Evolutionary conservation across 2,113 vertebrate genomes (phyloP).

Genomic region (Oncorhynchus tshawytscha): DNA sequence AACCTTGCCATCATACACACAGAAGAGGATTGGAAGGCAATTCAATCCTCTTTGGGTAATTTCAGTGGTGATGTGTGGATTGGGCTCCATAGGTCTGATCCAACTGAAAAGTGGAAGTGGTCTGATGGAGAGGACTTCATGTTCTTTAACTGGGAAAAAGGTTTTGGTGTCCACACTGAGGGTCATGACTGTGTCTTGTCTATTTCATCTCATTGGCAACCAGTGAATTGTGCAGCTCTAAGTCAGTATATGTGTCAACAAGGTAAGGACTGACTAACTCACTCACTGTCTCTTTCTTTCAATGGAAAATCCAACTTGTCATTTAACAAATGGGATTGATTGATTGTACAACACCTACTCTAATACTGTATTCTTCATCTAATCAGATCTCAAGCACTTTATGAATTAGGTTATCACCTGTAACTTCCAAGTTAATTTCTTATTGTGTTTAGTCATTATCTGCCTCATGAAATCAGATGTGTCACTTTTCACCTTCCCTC

Average conservation of each 20-base stretch:
- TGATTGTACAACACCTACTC: too few species aligned
- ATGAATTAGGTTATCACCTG: too few species aligned
- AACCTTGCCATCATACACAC: not conserved
- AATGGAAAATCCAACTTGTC: too few species aligned
- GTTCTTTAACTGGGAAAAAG: not conserved
- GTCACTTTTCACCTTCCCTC: not conserved
- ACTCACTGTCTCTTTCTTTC: too few species aligned
- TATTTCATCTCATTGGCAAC: not conserved
- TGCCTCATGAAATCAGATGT: not conserved
- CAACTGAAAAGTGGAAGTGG: not conserved
- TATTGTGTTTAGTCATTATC: not conserved
- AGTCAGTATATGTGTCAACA: not conserved
- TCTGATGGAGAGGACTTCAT: not conserved
- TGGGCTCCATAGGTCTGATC: not conserved
- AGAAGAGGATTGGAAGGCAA: not conserved
- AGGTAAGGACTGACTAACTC: too few species aligned
- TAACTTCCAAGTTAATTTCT: not conserved
- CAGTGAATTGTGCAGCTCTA: fast-evolving
- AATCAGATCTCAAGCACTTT: too few species aligned
- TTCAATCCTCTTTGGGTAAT: not conserved
- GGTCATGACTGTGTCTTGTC: not conserved
- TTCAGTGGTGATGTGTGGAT: not conserved
- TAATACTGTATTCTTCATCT: too few species aligned
- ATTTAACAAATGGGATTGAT: too few species aligned
- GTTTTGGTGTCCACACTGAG: not conserved